Percentiles rank a stretch among this genome's conserved stretches.
phyloP scores from a whole-genome alignment of 1,140 invertebrate species.

The Hermetia illucens region DNA sequence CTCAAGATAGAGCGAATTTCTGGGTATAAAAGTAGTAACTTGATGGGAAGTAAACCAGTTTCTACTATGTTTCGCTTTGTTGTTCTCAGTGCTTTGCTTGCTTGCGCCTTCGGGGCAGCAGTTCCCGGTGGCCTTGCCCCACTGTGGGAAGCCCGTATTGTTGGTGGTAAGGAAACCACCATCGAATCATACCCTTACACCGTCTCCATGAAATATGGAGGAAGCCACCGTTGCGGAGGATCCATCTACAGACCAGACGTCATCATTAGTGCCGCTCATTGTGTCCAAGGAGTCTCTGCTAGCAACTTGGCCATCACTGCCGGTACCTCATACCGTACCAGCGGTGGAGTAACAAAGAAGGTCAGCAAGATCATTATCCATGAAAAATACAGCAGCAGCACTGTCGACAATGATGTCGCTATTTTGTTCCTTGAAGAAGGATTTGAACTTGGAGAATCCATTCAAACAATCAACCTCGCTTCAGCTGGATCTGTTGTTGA shows the following conservation, averaged over 20 bases:
- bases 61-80: too few relatives aligned
- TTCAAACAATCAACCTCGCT: background rate
- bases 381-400: background rate
- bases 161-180: conserved; percentile 26
- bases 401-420: background rate
- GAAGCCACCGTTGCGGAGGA: too few relatives aligned
- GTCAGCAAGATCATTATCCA: background rate
- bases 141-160: conserved; percentile 21
- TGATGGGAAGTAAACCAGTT: too few relatives aligned
- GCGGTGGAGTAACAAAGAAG: background rate
- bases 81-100: too few relatives aligned
- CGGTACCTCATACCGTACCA: background rate
- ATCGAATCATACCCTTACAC: conserved; percentile 33
- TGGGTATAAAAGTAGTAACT: too few relatives aligned
- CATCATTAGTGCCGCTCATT: too few relatives aligned
- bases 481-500: background rate
- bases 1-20: too few relatives aligned
- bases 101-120: too few relatives aligned
- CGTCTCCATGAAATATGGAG: conserved; percentile 19
- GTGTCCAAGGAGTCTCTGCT: too few relatives aligned
- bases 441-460: background rate
- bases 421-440: background rate
- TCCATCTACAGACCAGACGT: too few relatives aligned
- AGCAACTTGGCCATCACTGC: too few relatives aligned
- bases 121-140: conserved; percentile 6